A percentile compares a stretch with the other conserved stretches of the same genome.
Conservation (phyloP, 2,113 vertebrate genomes). For the Entomyzon cyanotis region DNA sequence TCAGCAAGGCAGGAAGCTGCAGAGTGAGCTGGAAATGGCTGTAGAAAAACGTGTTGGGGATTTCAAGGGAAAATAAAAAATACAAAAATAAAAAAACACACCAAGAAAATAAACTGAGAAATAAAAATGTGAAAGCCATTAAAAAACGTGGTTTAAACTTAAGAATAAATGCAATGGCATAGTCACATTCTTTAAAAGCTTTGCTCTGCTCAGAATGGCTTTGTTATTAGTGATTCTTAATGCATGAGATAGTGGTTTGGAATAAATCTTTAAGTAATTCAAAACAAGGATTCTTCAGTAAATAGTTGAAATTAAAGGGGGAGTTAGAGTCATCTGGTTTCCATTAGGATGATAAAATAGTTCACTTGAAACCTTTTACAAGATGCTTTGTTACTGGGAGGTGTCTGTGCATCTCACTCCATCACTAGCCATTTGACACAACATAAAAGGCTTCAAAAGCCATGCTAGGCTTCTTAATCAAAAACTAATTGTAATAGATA, state of each 20-base stretch:
- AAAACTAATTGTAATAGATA: constrained; percentile 99
- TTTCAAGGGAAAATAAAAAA: constrained; percentile 2
- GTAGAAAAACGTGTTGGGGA: background rate
- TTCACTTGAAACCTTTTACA: constrained; percentile 96
- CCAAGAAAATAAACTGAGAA: constrained; percentile 24
- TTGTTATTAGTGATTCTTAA: constrained; percentile 76
- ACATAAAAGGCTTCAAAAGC: constrained; percentile 98
- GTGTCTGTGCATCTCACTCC: constrained; percentile 89
- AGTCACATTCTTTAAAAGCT: constrained; percentile 71
- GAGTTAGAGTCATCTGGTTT: constrained; percentile 94
- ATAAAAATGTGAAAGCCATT: constrained; percentile 63
- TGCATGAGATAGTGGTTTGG: constrained; percentile 76
- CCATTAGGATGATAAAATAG: constrained; percentile 99
- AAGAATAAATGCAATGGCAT: constrained; percentile 47
- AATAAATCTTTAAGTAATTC: constrained; percentile 85
- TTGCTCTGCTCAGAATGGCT: constrained; percentile 66
- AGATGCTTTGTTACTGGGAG: constrained; percentile 93
- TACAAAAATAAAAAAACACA: background rate
- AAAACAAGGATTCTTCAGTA: constrained; percentile 86
- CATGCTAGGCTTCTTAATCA: constrained; percentile 94
- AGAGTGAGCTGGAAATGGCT: background rate
- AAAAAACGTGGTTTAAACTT: constrained; percentile 46
- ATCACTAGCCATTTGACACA: constrained; percentile 97
- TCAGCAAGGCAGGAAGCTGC: background rate
- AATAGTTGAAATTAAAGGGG: constrained; percentile 87